A percentile compares a stretch with the other conserved stretches of the same genome.
Evolutionary conservation across 2,113 vertebrate genomes (phyloP).

Genomic region (Tursiops truncatus): DNA sequence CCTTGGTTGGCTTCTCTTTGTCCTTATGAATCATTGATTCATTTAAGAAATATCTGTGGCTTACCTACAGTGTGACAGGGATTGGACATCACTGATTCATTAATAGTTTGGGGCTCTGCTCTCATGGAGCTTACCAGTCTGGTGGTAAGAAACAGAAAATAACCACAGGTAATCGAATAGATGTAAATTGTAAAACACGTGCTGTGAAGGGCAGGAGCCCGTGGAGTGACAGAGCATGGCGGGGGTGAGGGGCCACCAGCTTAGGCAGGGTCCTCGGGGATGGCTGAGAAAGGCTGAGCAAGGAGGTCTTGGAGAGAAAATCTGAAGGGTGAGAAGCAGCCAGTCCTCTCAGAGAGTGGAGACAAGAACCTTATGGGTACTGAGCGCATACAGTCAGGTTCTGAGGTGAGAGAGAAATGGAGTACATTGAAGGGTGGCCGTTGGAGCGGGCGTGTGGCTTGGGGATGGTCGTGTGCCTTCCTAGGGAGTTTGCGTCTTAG

Average conservation of each 20-base stretch:
- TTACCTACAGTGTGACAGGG: not conserved
- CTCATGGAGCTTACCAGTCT: not conserved
- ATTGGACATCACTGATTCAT: no score
- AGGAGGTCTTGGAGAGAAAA: not conserved
- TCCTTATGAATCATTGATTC: not conserved
- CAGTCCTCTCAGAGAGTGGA: not conserved
- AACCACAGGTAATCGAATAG: not conserved
- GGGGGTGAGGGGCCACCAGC: not conserved
- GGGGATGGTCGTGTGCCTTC: no score
- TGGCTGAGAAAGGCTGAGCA: no score
- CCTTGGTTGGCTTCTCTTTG: not conserved
- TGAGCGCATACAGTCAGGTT: fast-evolving
- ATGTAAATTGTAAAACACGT: not conserved
- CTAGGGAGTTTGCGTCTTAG: not conserved
- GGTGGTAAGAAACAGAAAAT: not conserved
- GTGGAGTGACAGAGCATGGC: fast-evolving
- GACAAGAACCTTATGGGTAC: not conserved
- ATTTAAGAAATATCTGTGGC: not conserved
- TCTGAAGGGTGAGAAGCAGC: not conserved
- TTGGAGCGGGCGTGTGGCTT: fast-evolving
- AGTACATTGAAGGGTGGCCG: not conserved
- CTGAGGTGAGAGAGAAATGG: not conserved
- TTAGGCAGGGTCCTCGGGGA: not conserved
- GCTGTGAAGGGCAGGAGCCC: not conserved
- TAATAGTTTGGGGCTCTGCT: not conserved